Evolutionary conservation across 1,140 invertebrate species (phyloP), one percentile per base, ranked within the genome.

Genomic region (Condylostylus longicornis): DNA sequence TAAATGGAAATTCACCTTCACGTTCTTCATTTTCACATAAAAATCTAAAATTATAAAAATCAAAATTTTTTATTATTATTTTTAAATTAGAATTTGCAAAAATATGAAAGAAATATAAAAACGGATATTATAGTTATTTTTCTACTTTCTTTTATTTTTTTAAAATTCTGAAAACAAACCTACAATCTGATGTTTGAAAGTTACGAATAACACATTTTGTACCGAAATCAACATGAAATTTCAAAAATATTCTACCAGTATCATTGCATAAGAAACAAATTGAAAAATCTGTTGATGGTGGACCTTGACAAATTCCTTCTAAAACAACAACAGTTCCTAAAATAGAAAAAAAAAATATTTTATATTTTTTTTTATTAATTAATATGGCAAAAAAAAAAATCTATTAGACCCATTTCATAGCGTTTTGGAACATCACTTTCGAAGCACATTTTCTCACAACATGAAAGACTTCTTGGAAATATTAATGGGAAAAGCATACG

Each of bases 251-350:
- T 1, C 55, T 42, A 4, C 55, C 53, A 2, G 53, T 53, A 17
- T 58, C 55, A 36, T 58, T 58, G 47, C 55, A 58, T 25, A 50
- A 50, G 22, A 58, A 58, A n/a, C 55, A 58, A 27, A 58, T 56
- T 7, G 55, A 58, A 32, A 58, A 58, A 32, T 58, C 55, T 5
- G 55, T 48, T 10, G 38, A 53, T 12, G 53, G 50, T 18, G 55
- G 55, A 2, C 55, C 55, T 28, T 56, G 58, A 31, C 50, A 53
- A 30, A 58, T 58, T 37, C 55, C 58, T 25, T 58, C 55, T 52
- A 58, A 53, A 31, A 47, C 55, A 29, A 56, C 55, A 13, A 58
- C 55, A 12, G 55, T 58, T 20, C 55, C 41, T 46, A 23, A 22
- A 33, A 0, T 30, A 31, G 21, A 12, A 14, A 14, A 7, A 5